Percentiles rank a stretch among this genome's conserved stretches.
These are phyloP conservation scores for Sisyra nigra DNA, from an alignment of 2,888 invertebrate genomes.

Conservation along the genomic window DNA sequence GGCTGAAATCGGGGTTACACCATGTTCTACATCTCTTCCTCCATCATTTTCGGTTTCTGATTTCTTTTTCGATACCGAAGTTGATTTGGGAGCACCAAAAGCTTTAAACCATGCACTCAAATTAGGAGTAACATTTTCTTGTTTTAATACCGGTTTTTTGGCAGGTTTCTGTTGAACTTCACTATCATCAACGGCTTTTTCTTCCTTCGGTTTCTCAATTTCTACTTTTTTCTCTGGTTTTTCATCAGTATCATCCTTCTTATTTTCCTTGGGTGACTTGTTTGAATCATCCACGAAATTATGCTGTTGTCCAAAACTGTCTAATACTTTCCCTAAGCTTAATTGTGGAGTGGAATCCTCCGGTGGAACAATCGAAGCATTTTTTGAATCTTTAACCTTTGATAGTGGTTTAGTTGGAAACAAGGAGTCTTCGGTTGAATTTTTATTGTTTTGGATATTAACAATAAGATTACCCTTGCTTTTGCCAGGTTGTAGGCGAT, in stretches of 20 bases:
- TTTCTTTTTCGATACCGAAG: conserved; percentile 34
- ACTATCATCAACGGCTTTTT: conserved; percentile 17
- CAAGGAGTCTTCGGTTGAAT: conserved; percentile 37
- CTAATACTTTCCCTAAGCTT: conserved; percentile 70
- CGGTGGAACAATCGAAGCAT: conserved; percentile 37
- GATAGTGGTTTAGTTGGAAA: conserved; percentile 33
- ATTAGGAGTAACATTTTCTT: conserved; percentile 65
- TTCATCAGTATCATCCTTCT: conserved; percentile 26
- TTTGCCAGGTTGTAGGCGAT: conserved; percentile 71
- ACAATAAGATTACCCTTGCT: conserved; percentile 72
- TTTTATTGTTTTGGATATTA: conserved; percentile 40
- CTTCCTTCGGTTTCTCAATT: conserved; percentile 16
- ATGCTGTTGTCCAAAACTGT: conserved; percentile 53
- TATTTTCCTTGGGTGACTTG: conserved; percentile 14
- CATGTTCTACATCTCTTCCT: not conserved
- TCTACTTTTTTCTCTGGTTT: conserved; percentile 15
- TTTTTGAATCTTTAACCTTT: conserved; percentile 41
- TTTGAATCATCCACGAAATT: conserved; percentile 38
- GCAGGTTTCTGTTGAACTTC: conserved; percentile 22
- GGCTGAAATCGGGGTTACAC: not conserved
- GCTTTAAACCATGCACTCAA: conserved; percentile 86
- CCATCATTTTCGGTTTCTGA: conserved; percentile 1
- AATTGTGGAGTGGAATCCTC: conserved; percentile 62
- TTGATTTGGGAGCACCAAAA: conserved; percentile 65
- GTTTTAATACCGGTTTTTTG: conserved; percentile 25